A percentile compares a stretch with the other conserved stretches of the same genome.
Conservation (phyloP, 2,797 vertebrate genomes). For the Acrossocheilus fasciatus region DNA sequence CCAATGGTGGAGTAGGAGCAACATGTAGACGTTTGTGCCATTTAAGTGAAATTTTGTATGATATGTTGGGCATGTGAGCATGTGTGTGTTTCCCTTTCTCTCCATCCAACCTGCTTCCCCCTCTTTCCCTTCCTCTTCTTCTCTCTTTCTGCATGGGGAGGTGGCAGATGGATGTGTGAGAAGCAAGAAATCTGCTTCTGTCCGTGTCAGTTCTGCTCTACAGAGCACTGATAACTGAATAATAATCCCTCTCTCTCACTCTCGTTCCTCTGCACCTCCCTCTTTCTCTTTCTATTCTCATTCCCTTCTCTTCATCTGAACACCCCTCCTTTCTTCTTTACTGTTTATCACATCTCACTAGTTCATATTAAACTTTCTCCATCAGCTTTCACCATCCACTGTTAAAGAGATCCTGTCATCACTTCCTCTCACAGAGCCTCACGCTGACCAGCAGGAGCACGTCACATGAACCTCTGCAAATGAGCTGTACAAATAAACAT, state of each 20-base stretch:
- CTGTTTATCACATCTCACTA: slow-evolving; percentile 55
- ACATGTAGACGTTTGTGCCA: slow-evolving; percentile 22
- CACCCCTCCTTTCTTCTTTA: slow-evolving; percentile 50
- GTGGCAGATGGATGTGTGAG: slow-evolving; percentile 82
- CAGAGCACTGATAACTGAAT: slow-evolving; percentile 83
- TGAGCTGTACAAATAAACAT: slow-evolving; percentile 18
- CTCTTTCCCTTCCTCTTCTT: slow-evolving; percentile 49
- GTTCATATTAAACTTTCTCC: slow-evolving; percentile 56
- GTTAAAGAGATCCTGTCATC: slow-evolving; percentile 51
- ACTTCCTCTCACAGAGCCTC: slow-evolving; percentile 19
- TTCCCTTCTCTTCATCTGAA: slow-evolving; percentile 50
- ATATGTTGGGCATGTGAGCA: slow-evolving; percentile 45
- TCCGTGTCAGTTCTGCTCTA: slow-evolving; percentile 83
- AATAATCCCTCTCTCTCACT: slow-evolving; percentile 72
- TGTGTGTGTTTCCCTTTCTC: slow-evolving; percentile 47
- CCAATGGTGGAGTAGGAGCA: slow-evolving; percentile 17
- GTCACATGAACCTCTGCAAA: slow-evolving; percentile 7
- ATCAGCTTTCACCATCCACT: slow-evolving; percentile 48
- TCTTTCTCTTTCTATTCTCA: slow-evolving; percentile 53
- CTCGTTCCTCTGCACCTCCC: slow-evolving; percentile 40
- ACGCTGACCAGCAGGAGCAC: slow-evolving; percentile 28
- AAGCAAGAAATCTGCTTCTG: slow-evolving; percentile 84
- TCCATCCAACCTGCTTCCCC: slow-evolving; percentile 55
- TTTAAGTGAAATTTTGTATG: slow-evolving; percentile 16
- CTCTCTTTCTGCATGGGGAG: slow-evolving; percentile 74